Percentiles rank a stretch among this genome's conserved stretches.
These are phyloP conservation scores for Malacoctenus gilli DNA, from an alignment of 2,797 vertebrate species.

Conservation along the genomic window DNA sequence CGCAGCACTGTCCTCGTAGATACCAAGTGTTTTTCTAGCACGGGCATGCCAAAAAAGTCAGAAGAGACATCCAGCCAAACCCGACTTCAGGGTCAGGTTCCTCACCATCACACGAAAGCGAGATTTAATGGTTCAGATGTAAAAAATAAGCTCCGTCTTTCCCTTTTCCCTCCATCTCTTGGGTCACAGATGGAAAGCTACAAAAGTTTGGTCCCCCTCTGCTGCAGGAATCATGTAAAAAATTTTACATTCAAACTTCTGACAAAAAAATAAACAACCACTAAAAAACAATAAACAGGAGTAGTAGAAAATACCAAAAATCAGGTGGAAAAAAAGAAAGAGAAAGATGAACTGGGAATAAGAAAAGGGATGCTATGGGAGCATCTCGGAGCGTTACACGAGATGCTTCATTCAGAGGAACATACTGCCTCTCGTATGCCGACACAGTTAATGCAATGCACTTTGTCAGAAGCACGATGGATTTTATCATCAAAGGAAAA, in stretches of 20 bases:
- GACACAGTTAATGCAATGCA: conserved; percentile 87
- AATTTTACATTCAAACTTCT: conserved; percentile 92
- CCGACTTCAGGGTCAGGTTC: too few species aligned
- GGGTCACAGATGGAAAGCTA: conserved; percentile 63
- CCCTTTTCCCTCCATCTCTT: conserved; percentile 38
- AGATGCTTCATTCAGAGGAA: too few species aligned
- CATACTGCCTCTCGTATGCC: conserved; percentile 69
- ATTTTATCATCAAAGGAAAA: conserved; percentile 64
- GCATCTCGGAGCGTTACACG: too few species aligned
- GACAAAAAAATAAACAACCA: conserved; percentile 75
- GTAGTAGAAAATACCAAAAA: too few species aligned
- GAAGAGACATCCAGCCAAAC: conserved; percentile 46
- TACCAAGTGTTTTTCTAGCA: conserved; percentile 29
- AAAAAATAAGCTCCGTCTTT: conserved; percentile 46
- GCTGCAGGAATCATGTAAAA: conserved; percentile 85
- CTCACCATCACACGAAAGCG: conserved; percentile 11
- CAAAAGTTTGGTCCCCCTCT: conserved; percentile 88
- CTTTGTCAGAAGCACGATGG: conserved; percentile 83
- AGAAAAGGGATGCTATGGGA: conserved; percentile 13
- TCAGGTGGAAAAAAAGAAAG: too few species aligned
- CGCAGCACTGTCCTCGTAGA: conserved; percentile 28
- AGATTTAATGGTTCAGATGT: too few species aligned
- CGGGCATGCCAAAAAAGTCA: conserved; percentile 39
- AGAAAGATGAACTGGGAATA: conserved; percentile 30
- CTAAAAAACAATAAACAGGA: conserved; percentile 23